Base-by-base conservation (phyloP, 2,797 vertebrate species). In the Alcedo quadribrachys region DNA sequence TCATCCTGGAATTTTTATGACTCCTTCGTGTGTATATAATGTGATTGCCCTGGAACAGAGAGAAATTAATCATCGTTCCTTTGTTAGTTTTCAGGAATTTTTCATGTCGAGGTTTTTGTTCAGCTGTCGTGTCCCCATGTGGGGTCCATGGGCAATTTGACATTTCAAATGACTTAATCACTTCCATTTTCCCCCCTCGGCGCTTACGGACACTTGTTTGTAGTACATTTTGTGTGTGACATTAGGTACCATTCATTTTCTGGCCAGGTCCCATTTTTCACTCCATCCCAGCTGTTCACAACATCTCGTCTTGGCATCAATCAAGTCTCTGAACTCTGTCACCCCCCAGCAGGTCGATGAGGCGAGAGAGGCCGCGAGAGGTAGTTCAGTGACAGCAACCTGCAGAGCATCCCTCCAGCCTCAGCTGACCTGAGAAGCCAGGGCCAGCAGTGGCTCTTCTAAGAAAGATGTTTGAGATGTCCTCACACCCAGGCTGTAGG, bases 1-100 rank as follows among this genome's bases (percentile, higher is more conserved):
- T 95, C 95, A 70, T 79, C 66, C 81, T 87, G 94, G 94, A 94
- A 97, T 97, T 97, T 97, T 97, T 95, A 97, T 95, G 89, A 90
- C 96, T 95, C 87, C 83, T 95, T 90, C 77, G 83, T 96, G 96
- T 96, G 93, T 96, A 94, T 67, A 94, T 94, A 95, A 93, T 51
- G 66, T 0, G 18, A 94, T 95, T 91, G 78, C 93, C 92, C 90
- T 90, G 83, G 68, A 94, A 96, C 79, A 51, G 78, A 37, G 71
- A 73, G 92, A 62, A 85, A 96, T 97, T 94, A 92, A 97, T 96
- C 96, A 91, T 40, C 1, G 62, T 37, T 89, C 70, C 78, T 63
- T 76, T 92, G 92, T 91, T 94, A 89, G 84, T 76, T 93, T 94
- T 85, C 81, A 81, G 77, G 95, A 87, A 88, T 94, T 96, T 92